phyloP scores from a whole-genome alignment of 2,113 vertebrate genomes.

The Sialia sialis region DNA sequence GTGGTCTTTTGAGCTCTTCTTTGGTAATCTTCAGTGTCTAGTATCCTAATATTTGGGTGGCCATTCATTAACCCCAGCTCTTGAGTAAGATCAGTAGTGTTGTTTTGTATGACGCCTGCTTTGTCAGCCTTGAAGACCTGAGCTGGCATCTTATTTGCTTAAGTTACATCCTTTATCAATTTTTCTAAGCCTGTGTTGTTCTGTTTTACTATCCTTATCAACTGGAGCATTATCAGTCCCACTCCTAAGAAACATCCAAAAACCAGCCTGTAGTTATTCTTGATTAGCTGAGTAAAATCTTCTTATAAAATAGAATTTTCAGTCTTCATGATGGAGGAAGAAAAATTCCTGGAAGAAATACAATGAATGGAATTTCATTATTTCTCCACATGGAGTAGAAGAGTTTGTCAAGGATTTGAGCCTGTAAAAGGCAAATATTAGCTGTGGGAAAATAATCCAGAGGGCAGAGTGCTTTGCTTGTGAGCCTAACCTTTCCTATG shows the following conservation, averaged over 20 bases:
- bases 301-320: neutral
- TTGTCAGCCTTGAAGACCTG: neutral
- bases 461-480: neutral
- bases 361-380: neutral
- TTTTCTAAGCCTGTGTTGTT: neutral
- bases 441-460: neutral
- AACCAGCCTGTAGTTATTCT: neutral
- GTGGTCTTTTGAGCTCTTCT: neutral
- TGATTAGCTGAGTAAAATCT: neutral
- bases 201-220: neutral
- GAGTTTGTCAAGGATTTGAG: neutral
- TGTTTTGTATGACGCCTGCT: neutral
- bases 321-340: neutral
- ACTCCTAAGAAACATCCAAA: neutral
- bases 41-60: neutral
- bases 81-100: no score
- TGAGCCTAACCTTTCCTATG: neutral
- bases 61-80: neutral
- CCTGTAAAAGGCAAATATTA: neutral
- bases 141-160: neutral
- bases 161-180: neutral
- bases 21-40: rapidly evolving
- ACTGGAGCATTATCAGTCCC: neutral
- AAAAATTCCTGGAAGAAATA: neutral
- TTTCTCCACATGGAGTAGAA: neutral